Percentiles rank a stretch among this genome's conserved stretches.
phyloP scores from a whole-genome alignment of 2,113 vertebrate species.

The Brevimyrus niger region DNA sequence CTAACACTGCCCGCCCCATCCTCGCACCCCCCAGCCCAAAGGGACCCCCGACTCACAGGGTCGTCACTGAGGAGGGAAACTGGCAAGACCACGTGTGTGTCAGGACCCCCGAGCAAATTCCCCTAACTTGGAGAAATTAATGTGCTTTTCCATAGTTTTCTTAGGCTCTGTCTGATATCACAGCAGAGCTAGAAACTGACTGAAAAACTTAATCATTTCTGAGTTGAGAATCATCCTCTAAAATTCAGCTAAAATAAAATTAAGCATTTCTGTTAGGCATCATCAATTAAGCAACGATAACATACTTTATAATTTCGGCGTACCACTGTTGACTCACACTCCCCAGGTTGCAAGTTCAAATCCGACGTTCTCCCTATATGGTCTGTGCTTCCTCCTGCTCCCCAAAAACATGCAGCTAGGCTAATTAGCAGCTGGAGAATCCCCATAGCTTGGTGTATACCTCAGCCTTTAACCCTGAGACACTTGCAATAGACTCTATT shows the following conservation, averaged over 20 bases:
- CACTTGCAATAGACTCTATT: not conserved
- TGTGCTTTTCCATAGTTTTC: not conserved
- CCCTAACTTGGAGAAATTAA: not conserved
- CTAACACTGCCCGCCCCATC: not conserved
- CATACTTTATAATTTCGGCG: not conserved
- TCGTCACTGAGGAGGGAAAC: not conserved
- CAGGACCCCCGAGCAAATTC: not conserved
- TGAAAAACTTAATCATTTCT: not conserved
- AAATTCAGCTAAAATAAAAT: not conserved
- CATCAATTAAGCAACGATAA: not conserved
- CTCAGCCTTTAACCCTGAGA: not conserved
- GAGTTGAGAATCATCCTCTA: not conserved
- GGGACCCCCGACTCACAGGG: not conserved
- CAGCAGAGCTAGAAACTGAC: not conserved
- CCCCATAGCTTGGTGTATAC: not conserved
- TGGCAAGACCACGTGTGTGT: not conserved
- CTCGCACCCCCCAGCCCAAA: not conserved
- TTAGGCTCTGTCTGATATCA: not conserved
- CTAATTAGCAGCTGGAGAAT: not conserved
- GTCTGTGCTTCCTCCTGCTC: not conserved
- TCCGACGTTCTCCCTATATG: not conserved
- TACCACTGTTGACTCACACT: not conserved
- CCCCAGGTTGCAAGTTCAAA: not conserved
- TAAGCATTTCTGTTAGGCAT: not conserved
- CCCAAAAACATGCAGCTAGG: not conserved